Base-by-base conservation (phyloP, 2,113 vertebrate genomes). In the Stigmatopora argus region DNA sequence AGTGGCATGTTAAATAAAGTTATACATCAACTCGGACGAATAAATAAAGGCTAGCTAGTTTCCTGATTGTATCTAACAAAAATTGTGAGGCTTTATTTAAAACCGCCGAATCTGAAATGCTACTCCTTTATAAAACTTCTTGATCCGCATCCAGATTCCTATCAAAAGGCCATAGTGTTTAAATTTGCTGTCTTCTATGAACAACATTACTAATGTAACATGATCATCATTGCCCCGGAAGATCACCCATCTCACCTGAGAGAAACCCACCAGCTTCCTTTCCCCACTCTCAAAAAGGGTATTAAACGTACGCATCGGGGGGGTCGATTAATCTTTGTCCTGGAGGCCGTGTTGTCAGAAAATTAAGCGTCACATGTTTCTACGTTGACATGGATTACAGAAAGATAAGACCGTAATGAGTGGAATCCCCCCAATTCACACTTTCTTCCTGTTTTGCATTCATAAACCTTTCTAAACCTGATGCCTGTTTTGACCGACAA, bases 401-500 rank as follows among this genome's bases (percentile, higher is more conserved):
- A 49, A 53, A 67, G 66, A 73, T 79, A 58, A 67, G 78, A 83
- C 41, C 34, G 66, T 74, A 70, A 85, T 74, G 67, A 78, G 65
- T 23, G 45, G 31, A 66, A 45, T 51, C n/a, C 23, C 31, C 17
- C 9, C 26, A 21, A 9, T 49, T 0, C 6, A 62, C 56, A 59
- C 57, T 31, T 69, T 41, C 15, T 18, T 67, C 7, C 21, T 61
- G 26, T 58, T 48, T 10, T 69, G 34, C 18, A 46, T 49, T 74
- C 64, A 53, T 64, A 14, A 69, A 70, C 44, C 62, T 68, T 74
- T 67, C 3, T 57, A 10, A 51, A 61, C 60, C 46, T 77, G 64
- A 70, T 55, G 61, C 70, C 58, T 60, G 62, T 67, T 58, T 62
- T 48, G 44, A 26, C 7, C 17, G 5, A 31, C n/a, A 23, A 19